phyloP scores from a whole-genome alignment of 1,140 invertebrate genomes.

The Sesamia nonagrioides region DNA sequence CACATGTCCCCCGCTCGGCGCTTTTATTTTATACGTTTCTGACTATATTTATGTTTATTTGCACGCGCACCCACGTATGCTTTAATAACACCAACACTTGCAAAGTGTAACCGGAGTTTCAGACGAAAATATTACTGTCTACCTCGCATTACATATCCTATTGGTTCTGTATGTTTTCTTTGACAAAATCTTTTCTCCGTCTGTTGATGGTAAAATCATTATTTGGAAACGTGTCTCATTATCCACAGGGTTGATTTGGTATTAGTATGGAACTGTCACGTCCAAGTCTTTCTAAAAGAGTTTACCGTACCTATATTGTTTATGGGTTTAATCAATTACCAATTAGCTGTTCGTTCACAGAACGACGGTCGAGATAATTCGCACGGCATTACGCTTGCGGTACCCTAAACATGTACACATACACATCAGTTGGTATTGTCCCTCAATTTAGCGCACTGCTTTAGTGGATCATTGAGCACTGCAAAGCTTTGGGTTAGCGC shows the following conservation, averaged over 20 bases:
- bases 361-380: constrained; percentile 19
- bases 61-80: constrained; percentile 56
- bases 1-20: constrained; percentile 5
- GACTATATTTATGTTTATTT: constrained; percentile 39
- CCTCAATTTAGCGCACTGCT: constrained; percentile 75
- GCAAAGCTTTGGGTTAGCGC: constrained; percentile 75
- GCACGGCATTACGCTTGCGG: constrained; percentile 16
- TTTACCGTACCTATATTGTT: neutral
- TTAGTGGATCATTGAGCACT: constrained; percentile 78
- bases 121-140: neutral
- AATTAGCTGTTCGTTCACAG: constrained; percentile 16
- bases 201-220: neutral
- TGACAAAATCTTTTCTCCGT: neutral
- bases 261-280: neutral
- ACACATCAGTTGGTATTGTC: constrained; percentile 73
- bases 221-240: neutral
- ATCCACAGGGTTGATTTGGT: neutral
- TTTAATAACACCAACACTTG: constrained; percentile 58
- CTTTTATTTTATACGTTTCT: constrained; percentile 30
- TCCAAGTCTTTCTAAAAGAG: neutral
- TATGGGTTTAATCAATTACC: constrained; percentile 24
- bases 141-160: neutral
- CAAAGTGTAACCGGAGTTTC: neutral
- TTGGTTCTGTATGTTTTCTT: neutral
- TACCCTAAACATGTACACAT: constrained; percentile 26